A percentile compares a stretch with the other conserved stretches of the same genome.
Conservation (phyloP, 2,113 vertebrate species). For the Rhombomys opimus region DNA sequence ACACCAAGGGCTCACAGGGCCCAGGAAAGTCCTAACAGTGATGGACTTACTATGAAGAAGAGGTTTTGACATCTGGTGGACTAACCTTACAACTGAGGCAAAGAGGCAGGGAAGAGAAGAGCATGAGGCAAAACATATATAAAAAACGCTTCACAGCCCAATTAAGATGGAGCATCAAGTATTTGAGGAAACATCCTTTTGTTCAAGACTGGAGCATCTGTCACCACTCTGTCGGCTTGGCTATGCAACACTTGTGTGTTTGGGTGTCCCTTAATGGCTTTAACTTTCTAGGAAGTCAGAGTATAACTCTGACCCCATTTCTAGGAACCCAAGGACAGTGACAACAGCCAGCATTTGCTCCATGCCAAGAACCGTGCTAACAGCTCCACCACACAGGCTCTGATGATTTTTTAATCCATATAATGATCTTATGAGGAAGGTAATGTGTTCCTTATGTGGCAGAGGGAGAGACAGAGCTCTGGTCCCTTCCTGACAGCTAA, state of each 20-base stretch:
- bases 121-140: background rate
- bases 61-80: background rate
- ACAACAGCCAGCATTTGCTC: background rate
- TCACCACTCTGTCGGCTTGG: background rate
- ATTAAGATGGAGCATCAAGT: background rate
- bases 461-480: background rate
- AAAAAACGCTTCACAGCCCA: background rate
- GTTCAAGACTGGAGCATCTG: slow-evolving; percentile 42
- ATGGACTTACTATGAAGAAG: background rate
- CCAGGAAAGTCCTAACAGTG: background rate
- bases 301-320: slow-evolving; percentile 35
- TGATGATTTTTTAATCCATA: background rate
- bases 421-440: background rate
- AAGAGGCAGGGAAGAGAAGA: background rate
- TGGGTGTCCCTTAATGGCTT: slow-evolving; percentile 18
- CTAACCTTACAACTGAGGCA: background rate
- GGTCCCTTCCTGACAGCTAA: background rate
- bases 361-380: background rate
- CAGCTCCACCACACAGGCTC: background rate
- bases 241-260: background rate
- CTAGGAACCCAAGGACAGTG: slow-evolving; percentile 36
- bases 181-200: background rate
- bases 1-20: background rate
- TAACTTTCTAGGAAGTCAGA: slow-evolving; percentile 56
- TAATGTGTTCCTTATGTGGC: background rate